Conservation (phyloP, 2,888 invertebrate genomes). For the Eupsilia transversa region DNA sequence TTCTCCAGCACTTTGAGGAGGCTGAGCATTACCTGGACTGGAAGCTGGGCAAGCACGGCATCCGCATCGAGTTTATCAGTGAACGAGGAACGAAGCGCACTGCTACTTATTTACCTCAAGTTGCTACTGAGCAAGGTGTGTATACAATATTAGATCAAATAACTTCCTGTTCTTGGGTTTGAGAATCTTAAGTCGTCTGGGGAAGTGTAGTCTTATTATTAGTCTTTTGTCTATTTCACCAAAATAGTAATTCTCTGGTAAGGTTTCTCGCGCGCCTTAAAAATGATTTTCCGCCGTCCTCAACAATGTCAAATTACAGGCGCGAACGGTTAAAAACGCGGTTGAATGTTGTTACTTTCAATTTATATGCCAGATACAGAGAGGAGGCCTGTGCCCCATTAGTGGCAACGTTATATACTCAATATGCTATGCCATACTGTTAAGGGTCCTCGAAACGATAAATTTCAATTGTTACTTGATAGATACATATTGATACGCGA, state of each 20-base stretch:
- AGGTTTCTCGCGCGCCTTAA: too few relatives aligned
- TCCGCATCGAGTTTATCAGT: constrained; percentile 98
- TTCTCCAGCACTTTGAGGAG: constrained; percentile 98
- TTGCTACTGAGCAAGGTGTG: constrained; percentile 98
- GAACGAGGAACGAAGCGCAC: constrained; percentile 98
- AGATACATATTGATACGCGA: too few relatives aligned
- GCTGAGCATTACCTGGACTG: constrained; percentile 98
- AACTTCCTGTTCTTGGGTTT: neutral
- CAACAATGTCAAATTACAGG: too few relatives aligned
- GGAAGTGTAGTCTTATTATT: neutral
- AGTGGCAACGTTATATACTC: neutral
- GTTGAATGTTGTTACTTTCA: too few relatives aligned
- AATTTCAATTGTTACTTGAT: too few relatives aligned
- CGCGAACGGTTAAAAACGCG: too few relatives aligned
- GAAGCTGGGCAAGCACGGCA: constrained; percentile 99
- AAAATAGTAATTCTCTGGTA: neutral
- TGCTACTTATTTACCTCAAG: constrained; percentile 99
- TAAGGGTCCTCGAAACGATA: too few relatives aligned
- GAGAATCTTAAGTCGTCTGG: constrained; percentile 1
- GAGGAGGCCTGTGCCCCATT: too few relatives aligned
- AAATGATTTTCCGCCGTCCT: too few relatives aligned
- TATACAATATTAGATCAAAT: constrained; percentile 3
- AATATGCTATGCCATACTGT: neutral
- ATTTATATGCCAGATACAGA: too few relatives aligned
- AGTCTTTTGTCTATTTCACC: neutral